Evolutionary conservation across 2,797 vertebrate genomes (phyloP), one percentile per base, ranked within the genome.

Genomic region (Aldrovandia affinis): DNA sequence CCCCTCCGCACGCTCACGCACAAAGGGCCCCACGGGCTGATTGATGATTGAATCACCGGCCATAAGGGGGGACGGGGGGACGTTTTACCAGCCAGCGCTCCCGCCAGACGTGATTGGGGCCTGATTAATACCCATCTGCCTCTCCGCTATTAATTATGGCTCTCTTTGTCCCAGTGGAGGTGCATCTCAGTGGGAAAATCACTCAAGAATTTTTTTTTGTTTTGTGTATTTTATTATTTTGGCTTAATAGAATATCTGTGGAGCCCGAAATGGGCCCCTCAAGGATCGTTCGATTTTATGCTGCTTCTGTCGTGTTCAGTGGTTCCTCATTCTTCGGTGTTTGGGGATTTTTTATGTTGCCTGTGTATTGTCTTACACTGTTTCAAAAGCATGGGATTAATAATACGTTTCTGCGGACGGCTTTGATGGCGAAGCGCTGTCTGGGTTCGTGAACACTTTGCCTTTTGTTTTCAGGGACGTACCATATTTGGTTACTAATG

Each of bases 91-190:
- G 79, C 39, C 54, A 12, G 3, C 36, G 54, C 33, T 59, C 30
- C 39, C 33, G 52, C 33, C 33, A 57, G 79, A 81, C 28, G n/a
- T 55, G 52, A 57, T 81, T 57, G 50, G 52, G 54, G 36, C 50
- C 80, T 85, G 80, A 85, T 85, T 77, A 85, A 81, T 70, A 52
- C 68, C 78, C 54, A 14, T 84, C 84, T 81, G 68, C 54, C 61
- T n/a, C 68, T 33, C n/a, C 9, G 54, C 36, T 85, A 77, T 78
- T 85, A 85, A 85, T 85, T 85, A 75, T 15, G 36, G 10, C 8
- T 8, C 65, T 47, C 83, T 54, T 84, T 81, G 59, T 84, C 79
- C 78, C 78, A 57, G 44, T 9, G 61, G 83, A 10, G 10, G 36
- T 25, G 70, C 70, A 47, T 75, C 70, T 75, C 61, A 39, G 50